phyloP scores from a whole-genome alignment of 1,140 invertebrate species.

The Diprion similis region DNA sequence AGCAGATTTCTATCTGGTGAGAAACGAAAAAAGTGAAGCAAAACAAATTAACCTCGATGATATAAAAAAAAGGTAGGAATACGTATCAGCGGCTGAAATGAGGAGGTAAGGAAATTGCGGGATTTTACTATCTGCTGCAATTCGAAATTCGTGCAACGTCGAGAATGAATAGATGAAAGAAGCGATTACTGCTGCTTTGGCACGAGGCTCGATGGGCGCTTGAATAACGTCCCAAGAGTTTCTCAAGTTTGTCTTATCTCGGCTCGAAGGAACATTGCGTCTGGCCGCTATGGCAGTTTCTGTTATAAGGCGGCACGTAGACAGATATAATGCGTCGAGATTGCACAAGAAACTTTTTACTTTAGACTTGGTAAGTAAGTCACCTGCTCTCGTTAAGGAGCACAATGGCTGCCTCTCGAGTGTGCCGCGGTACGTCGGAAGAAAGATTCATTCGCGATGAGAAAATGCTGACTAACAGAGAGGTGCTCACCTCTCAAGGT shows the following conservation, averaged over 20 bases:
- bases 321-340: neutral
- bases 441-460: neutral
- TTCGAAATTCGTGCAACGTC: too few relatives aligned
- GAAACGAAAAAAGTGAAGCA: too few relatives aligned
- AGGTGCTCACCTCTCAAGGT: neutral
- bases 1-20: too few relatives aligned
- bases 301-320: too few relatives aligned
- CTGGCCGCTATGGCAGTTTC: neutral
- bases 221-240: conserved; percentile 5
- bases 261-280: neutral
- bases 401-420: neutral
- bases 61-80: too few relatives aligned
- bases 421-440: neutral
- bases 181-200: too few relatives aligned
- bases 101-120: too few relatives aligned
- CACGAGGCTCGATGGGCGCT: neutral
- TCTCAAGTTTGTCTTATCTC: conserved; percentile 7
- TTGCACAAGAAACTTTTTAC: neutral
- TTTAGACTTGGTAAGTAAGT: neutral
- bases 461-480: neutral
- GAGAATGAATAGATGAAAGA: too few relatives aligned
- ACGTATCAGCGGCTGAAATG: too few relatives aligned
- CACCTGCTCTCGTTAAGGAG: neutral
- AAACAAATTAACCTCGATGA: too few relatives aligned
- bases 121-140: too few relatives aligned